Percentiles rank a stretch among this genome's conserved stretches.
These are phyloP conservation scores for Epinotia brunnichana DNA, from an alignment of 2,888 invertebrate genomes.

Conservation along the genomic window DNA sequence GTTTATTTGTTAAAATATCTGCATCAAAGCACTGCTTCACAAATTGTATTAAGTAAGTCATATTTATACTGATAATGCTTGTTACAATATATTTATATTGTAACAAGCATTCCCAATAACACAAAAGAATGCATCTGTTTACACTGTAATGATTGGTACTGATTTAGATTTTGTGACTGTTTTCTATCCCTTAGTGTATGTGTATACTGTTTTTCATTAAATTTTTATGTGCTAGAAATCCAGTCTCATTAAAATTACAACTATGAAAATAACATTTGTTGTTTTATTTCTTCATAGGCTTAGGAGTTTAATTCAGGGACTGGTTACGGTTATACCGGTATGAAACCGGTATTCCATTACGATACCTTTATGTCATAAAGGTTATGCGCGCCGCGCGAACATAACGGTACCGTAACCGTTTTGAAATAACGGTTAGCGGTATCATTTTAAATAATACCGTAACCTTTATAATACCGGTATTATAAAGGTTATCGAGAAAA, in stretches of 20 bases:
- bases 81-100: conserved; percentile 22
- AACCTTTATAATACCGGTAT: too few species aligned
- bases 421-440: too few species aligned
- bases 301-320: too few species aligned
- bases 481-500: too few species aligned
- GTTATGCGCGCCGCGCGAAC: too few species aligned
- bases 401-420: too few species aligned
- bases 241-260: conserved; percentile 67
- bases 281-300: conserved; percentile 19
- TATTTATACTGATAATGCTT: too few species aligned
- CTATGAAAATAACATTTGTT: conserved; percentile 47
- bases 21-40: conserved; percentile 54
- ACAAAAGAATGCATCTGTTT: conserved; percentile 12
- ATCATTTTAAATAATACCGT: too few species aligned
- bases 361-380: too few species aligned
- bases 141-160: conserved; percentile 51
- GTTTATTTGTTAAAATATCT: conserved; percentile 64
- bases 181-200: conserved; percentile 71
- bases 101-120: conserved; percentile 20
- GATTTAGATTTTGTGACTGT: conserved; percentile 69
- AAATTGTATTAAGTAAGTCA: conserved; percentile 36
- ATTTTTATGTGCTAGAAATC: conserved; percentile 75
- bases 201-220: conserved; percentile 75
- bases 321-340: too few species aligned
- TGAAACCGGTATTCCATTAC: too few species aligned